Evolutionary conservation across 2,888 invertebrate genomes (phyloP).

Genomic region (Drosophila paramelanica): DNA sequence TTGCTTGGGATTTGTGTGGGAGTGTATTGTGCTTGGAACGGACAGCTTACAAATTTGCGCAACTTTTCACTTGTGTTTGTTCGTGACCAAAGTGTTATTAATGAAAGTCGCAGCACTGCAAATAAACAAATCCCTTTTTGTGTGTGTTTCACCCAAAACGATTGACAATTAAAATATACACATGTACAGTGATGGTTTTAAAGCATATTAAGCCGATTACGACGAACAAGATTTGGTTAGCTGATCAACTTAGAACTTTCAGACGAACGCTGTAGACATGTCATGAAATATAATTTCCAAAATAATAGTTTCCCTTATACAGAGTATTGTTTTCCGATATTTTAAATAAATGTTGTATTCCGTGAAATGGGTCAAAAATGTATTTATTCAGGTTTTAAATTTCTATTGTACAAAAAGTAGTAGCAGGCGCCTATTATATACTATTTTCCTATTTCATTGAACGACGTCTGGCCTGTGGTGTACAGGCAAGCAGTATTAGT

Average conservation of each 20-base stretch:
- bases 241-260: too few relatives aligned
- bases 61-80: conserved; percentile 56
- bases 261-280: too few relatives aligned
- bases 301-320: not conserved
- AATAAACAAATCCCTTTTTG: conserved; percentile 21
- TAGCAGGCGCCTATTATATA: conserved; percentile 1
- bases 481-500: too few relatives aligned
- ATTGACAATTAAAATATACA: conserved; percentile 28
- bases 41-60: conserved; percentile 52
- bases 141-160: not conserved
- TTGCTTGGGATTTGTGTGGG: conserved; percentile 61
- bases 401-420: not conserved
- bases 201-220: not conserved
- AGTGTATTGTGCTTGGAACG: conserved; percentile 17
- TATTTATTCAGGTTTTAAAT: not conserved
- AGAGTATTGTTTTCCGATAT: too few relatives aligned
- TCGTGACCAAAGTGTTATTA: conserved; percentile 42
- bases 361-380: too few relatives aligned
- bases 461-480: not conserved
- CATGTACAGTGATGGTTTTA: too few relatives aligned
- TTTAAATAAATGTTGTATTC: too few relatives aligned
- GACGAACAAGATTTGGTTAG: too few relatives aligned
- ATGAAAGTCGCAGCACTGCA: conserved; percentile 30
- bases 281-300: too few relatives aligned
- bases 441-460: not conserved